Percentiles rank a stretch among this genome's conserved stretches.
Evolutionary conservation across 1,140 invertebrate genomes (phyloP).

Genomic region (Drusus annulatus): DNA sequence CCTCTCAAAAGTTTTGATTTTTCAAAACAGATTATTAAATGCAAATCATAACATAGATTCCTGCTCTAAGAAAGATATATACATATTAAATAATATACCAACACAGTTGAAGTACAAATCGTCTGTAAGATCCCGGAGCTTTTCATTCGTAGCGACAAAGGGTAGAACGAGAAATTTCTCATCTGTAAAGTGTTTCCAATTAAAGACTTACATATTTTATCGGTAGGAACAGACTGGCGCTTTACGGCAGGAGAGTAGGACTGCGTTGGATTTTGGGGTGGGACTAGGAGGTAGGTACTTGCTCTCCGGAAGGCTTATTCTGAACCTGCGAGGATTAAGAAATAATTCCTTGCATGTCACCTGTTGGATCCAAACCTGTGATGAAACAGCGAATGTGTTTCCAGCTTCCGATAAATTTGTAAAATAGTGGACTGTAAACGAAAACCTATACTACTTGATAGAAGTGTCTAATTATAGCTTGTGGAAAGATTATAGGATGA

Average conservation of each 20-base stretch:
- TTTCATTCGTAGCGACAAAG: neutral
- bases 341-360: too few species aligned
- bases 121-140: neutral
- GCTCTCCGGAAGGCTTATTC: too few species aligned
- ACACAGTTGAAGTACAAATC: neutral
- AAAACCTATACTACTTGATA: too few species aligned
- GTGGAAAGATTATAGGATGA: too few species aligned
- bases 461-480: too few species aligned
- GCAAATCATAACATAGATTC: neutral
- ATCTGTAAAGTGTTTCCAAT: neutral
- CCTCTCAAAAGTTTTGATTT: too few species aligned
- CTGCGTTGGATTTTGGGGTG: too few species aligned
- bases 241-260: neutral
- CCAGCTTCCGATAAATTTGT: too few species aligned
- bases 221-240: neutral
- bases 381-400: too few species aligned
- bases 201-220: slow-evolving; percentile 29
- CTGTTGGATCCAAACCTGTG: too few species aligned
- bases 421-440: too few species aligned
- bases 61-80: neutral
- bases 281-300: neutral
- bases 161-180: slow-evolving; percentile 2
- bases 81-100: neutral
- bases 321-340: too few species aligned
- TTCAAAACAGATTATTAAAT: neutral